Conservation (phyloP, 2,113 vertebrate genomes). For the Xiphias gladius region DNA sequence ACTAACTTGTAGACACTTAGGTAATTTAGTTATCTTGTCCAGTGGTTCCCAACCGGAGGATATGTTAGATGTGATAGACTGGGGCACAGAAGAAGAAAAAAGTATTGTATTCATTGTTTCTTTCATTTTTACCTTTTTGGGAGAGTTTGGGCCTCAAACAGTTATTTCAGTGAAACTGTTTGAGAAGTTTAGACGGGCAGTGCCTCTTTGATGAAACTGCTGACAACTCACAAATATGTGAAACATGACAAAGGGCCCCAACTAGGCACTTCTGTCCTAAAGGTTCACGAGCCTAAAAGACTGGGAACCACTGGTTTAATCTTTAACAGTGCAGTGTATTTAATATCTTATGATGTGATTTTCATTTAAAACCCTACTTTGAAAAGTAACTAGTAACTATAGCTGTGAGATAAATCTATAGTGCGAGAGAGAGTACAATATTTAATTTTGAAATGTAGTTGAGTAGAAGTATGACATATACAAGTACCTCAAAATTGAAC, state of each 20-base stretch:
- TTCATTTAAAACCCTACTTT: background rate
- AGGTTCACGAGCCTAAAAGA: background rate
- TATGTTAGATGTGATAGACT: too few relatives aligned
- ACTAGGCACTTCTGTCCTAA: background rate
- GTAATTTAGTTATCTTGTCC: background rate
- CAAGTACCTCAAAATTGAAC: background rate
- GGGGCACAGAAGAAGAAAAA: background rate
- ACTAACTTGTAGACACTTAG: background rate
- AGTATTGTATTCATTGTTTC: background rate
- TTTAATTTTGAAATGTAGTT: background rate
- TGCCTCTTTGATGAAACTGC: background rate
- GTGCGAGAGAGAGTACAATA: background rate
- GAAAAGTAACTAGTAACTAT: background rate
- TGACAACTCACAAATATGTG: background rate
- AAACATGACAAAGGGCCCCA: background rate
- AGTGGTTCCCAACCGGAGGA: background rate
- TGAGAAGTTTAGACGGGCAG: background rate
- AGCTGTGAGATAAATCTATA: background rate
- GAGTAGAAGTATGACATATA: background rate
- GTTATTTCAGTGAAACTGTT: background rate
- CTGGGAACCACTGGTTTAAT: background rate
- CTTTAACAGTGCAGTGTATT: background rate
- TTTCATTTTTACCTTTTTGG: background rate
- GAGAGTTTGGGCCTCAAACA: too few relatives aligned
- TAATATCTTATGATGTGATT: too few relatives aligned